Percentiles rank a stretch among this genome's conserved stretches.
These are phyloP conservation scores for Naja naja DNA, from an alignment of 2,113 vertebrate species.

Conservation along the genomic window DNA sequence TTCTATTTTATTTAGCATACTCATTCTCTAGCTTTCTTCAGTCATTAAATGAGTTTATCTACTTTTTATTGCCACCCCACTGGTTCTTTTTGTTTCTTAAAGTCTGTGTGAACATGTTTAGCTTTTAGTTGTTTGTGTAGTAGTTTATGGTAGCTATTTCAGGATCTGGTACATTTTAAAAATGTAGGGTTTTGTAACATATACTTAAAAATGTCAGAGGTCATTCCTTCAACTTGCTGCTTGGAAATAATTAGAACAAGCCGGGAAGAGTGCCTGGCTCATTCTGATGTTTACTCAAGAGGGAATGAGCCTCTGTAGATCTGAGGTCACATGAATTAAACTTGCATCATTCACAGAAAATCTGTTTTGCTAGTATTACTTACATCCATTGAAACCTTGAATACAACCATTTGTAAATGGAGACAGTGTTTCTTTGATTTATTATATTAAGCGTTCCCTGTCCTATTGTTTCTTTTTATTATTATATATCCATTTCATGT, in stretches of 20 bases:
- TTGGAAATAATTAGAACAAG: not conserved
- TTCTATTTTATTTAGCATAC: not conserved
- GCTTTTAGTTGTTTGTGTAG: not conserved
- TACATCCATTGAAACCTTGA: not conserved
- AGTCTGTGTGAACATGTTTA: not conserved
- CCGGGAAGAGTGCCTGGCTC: not conserved
- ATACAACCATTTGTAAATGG: not conserved
- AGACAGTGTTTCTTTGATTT: not conserved
- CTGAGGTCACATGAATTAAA: constrained; percentile 4
- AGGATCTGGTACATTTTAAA: not conserved
- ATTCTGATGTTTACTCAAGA: not conserved
- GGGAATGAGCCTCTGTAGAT: not conserved
- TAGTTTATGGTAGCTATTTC: not conserved
- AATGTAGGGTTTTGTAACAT: not conserved
- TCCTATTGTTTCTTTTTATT: no score
- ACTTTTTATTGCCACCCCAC: not conserved
- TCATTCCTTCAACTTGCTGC: not conserved
- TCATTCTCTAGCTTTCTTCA: not conserved
- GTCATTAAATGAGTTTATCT: not conserved
- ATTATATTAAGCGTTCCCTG: not conserved
- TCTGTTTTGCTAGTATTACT: not conserved
- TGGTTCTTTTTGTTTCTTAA: not conserved
- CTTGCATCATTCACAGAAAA: constrained; percentile 7
- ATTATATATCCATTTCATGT: no score
- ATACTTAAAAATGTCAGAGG: not conserved